Evolutionary conservation across 2,888 invertebrate species (phyloP).

Genomic region (Blastobasis lacticolella): DNA sequence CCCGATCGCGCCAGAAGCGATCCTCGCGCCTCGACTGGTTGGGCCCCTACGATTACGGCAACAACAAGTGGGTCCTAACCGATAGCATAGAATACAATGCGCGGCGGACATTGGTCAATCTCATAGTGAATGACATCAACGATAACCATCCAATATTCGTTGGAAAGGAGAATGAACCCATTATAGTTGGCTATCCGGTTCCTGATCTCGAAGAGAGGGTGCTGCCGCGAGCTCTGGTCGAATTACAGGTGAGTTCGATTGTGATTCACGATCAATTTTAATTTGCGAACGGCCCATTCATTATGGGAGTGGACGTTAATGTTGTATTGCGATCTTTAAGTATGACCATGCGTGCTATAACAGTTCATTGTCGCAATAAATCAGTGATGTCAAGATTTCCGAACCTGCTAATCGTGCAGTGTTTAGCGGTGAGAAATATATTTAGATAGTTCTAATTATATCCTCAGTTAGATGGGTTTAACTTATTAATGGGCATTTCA

Average conservation of each 20-base stretch:
- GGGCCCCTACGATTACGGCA: slow-evolving; percentile 48
- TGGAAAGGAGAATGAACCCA: slow-evolving; percentile 41
- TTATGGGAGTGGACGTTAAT: background rate
- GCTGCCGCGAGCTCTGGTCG: slow-evolving; percentile 53
- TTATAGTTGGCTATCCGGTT: slow-evolving; percentile 63
- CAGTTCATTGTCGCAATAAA: too few species aligned
- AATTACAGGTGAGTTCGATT: slow-evolving; percentile 49
- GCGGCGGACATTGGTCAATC: slow-evolving; percentile 52
- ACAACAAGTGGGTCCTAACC: slow-evolving; percentile 53
- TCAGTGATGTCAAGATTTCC: too few species aligned
- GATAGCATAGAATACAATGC: slow-evolving; percentile 50
- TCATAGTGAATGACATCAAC: slow-evolving; percentile 71
- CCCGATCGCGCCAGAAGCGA: slow-evolving; percentile 31
- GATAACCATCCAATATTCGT: slow-evolving; percentile 65
- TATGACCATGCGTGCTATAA: too few species aligned
- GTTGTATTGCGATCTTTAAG: too few species aligned
- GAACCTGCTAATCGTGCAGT: too few species aligned
- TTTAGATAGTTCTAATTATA: too few species aligned
- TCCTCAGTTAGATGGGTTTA: too few species aligned
- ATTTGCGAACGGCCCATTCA: background rate
- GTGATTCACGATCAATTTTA: background rate
- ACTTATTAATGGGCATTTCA: too few species aligned
- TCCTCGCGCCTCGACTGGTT: slow-evolving; percentile 32
- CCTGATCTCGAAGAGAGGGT: slow-evolving; percentile 46
- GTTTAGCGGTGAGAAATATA: too few species aligned